These are phyloP conservation scores for Liodrosophila aerea DNA, from an alignment of 2,888 invertebrate species.

Conservation along the genomic window DNA sequence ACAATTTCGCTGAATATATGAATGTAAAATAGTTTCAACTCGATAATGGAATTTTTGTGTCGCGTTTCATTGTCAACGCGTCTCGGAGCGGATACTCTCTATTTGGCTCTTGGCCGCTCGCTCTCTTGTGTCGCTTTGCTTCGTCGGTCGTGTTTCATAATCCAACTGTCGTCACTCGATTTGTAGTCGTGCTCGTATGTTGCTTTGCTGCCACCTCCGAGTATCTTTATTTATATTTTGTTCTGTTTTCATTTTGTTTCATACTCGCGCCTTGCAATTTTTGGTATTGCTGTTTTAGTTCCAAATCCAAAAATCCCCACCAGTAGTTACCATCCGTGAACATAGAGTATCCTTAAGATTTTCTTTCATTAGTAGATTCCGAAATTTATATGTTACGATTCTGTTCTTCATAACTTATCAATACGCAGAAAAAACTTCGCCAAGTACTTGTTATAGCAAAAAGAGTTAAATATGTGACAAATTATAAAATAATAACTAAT, in stretches of 20 bases:
- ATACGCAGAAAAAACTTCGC: no score
- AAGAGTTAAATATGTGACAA: no score
- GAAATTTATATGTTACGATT: no score
- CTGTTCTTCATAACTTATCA: no score
- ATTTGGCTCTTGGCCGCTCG: conserved; percentile 7
- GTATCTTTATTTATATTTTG: conserved; percentile 77
- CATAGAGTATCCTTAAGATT: no score
- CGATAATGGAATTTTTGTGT: conserved; percentile 74
- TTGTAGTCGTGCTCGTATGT: conserved; percentile 46
- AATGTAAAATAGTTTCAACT: conserved; percentile 44
- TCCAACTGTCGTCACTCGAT: conserved; percentile 59
- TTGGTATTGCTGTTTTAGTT: conserved; percentile 14
- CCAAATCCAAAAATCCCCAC: background rate
- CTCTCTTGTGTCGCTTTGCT: conserved; percentile 55
- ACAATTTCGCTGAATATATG: conserved; percentile 5
- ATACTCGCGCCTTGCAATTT: conserved; percentile 32
- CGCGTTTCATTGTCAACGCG: conserved; percentile 59
- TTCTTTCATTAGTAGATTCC: no score
- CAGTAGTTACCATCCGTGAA: no score
- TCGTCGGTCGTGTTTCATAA: conserved; percentile 66
- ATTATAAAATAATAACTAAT: no score
- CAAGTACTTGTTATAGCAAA: no score
- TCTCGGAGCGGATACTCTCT: conserved; percentile 32
- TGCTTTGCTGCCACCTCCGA: conserved; percentile 34
- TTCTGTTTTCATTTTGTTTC: conserved; percentile 65